phyloP scores from a whole-genome alignment of 2,888 invertebrate genomes.

The Amiota minor region DNA sequence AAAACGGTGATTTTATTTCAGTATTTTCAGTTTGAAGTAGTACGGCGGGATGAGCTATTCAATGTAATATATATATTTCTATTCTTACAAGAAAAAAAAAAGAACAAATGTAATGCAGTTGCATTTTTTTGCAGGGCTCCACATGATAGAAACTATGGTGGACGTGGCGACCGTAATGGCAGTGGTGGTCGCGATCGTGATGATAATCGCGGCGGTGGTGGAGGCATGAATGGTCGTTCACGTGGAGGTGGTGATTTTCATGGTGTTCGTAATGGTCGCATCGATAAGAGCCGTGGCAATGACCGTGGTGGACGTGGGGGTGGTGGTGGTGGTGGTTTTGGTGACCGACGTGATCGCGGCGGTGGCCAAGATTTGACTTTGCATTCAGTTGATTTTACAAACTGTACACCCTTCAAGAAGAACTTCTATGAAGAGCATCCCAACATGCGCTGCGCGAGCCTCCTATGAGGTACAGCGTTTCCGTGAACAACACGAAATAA shows the following conservation, averaged over 20 bases:
- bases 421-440: slow-evolving; percentile 86
- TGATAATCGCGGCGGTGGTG: slow-evolving; percentile 84
- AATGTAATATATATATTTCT: slow-evolving; percentile 13
- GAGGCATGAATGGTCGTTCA: slow-evolving; percentile 83
- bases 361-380: slow-evolving; percentile 85
- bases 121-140: slow-evolving; percentile 63
- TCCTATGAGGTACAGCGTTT: slow-evolving; percentile 83
- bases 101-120: background rate
- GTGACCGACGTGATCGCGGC: slow-evolving; percentile 88
- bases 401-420: slow-evolving; percentile 84
- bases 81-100: slow-evolving; percentile 1
- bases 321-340: slow-evolving; percentile 89
- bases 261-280: slow-evolving; percentile 67
- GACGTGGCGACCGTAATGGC: slow-evolving; percentile 60
- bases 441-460: slow-evolving; percentile 77
- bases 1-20: background rate
- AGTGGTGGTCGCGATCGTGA: slow-evolving; percentile 83
- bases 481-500: slow-evolving; percentile 81
- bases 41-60: background rate
- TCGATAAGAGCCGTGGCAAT: slow-evolving; percentile 74
- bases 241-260: slow-evolving; percentile 90
- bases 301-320: slow-evolving; percentile 63
- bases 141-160: slow-evolving; percentile 70
- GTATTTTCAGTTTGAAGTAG: slow-evolving; percentile 14
- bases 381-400: slow-evolving; percentile 78